A percentile compares a stretch with the other conserved stretches of the same genome.
These are phyloP conservation scores for Eustalomyia histrio DNA, from an alignment of 2,888 invertebrate genomes.

Conservation along the genomic window DNA sequence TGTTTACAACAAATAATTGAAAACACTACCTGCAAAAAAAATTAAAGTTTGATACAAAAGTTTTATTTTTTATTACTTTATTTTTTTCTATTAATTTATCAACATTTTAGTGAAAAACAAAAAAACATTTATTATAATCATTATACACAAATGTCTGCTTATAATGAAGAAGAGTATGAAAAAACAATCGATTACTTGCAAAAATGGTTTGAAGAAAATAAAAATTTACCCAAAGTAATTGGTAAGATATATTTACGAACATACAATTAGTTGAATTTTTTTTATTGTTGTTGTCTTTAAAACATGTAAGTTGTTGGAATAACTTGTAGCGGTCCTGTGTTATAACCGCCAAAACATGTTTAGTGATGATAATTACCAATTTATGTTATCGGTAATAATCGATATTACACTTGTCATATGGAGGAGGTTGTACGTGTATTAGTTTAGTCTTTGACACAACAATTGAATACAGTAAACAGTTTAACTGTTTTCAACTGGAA, in stretches of 20 bases:
- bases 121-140: background rate
- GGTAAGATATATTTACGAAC: constrained; percentile 62
- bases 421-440: no score
- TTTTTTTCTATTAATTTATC: background rate
- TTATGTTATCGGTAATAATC: constrained; percentile 27
- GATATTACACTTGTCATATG: constrained; percentile 11
- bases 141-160: constrained; percentile 10
- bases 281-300: background rate
- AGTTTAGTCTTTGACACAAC: no score
- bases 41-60: background rate
- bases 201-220: constrained; percentile 72
- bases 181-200: constrained; percentile 70
- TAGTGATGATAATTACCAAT: constrained; percentile 23
- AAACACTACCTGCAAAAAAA: constrained; percentile 3
- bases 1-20: background rate
- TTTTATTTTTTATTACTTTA: background rate
- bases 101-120: background rate
- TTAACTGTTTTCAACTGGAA: no score
- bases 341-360: constrained; percentile 33
- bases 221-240: constrained; percentile 73
- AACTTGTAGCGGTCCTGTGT: constrained; percentile 8
- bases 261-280: background rate
- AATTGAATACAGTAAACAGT: no score
- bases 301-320: constrained; percentile 13
- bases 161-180: constrained; percentile 64